Percentiles rank a stretch among this genome's conserved stretches.
These are phyloP conservation scores for Acanthochromis polyacanthus DNA, from an alignment of 2,113 vertebrate species.

Conservation along the genomic window DNA sequence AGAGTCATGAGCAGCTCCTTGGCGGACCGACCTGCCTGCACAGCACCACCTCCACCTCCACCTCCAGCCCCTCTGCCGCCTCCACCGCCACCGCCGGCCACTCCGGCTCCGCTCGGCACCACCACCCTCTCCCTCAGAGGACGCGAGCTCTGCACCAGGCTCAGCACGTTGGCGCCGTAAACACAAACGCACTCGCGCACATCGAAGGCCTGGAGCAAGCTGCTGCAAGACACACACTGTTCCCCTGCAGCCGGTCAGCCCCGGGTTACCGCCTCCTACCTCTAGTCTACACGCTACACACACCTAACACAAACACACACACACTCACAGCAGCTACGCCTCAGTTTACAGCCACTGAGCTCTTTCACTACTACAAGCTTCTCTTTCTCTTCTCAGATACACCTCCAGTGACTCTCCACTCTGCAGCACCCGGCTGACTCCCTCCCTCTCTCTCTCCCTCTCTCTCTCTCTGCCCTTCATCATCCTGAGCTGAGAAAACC, in stretches of 20 bases:
- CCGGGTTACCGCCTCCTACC: constrained; percentile 23
- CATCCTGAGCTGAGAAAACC: constrained; percentile 39
- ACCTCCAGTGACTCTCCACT: constrained; percentile 57
- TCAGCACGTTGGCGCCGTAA: constrained; percentile 84
- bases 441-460: constrained; percentile 48
- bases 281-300: constrained; percentile 46
- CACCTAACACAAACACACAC: constrained; percentile 47
- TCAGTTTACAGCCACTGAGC: constrained; percentile 56
- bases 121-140: constrained; percentile 76
- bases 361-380: constrained; percentile 51
- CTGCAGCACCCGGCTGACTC: constrained; percentile 53
- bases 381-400: constrained; percentile 58
- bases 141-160: constrained; percentile 85
- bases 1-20: constrained; percentile 84
- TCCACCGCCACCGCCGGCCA: constrained; percentile 46
- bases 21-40: constrained; percentile 72
- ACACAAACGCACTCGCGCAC: constrained; percentile 80
- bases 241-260: constrained; percentile 70
- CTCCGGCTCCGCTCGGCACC: constrained; percentile 68
- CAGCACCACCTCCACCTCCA: constrained; percentile 59
- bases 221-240: constrained; percentile 83
- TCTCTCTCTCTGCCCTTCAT: constrained; percentile 59
- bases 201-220: constrained; percentile 79
- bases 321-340: constrained; percentile 36
- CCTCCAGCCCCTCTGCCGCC: constrained; percentile 39